A percentile compares a stretch with the other conserved stretches of the same genome.
Conservation (phyloP, 2,888 invertebrate species). For the Carabus problematicus region DNA sequence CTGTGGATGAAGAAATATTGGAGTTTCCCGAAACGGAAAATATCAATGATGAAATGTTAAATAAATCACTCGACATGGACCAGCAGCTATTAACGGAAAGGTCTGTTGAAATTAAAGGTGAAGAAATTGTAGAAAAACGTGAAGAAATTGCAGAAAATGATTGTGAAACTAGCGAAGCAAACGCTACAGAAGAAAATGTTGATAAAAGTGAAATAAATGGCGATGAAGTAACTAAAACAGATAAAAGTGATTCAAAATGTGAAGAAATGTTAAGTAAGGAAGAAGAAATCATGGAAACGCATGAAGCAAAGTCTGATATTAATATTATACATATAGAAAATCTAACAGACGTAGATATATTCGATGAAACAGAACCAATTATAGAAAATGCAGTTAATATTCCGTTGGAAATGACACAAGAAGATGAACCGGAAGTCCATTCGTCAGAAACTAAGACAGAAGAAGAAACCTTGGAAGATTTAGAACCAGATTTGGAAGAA, state of each 20-base stretch:
- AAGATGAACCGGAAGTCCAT: background rate
- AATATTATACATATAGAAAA: slow-evolving; percentile 3
- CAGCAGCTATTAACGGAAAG: no score
- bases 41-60: background rate
- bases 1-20: background rate
- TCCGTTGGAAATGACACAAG: background rate
- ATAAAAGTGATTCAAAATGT: background rate
- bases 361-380: slow-evolving; percentile 13
- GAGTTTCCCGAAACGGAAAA: background rate
- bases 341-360: background rate
- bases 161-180: slow-evolving; percentile 4
- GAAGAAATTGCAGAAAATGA: background rate
- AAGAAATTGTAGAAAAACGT: no score
- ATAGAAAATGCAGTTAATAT: slow-evolving; percentile 1
- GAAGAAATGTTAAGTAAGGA: no score
- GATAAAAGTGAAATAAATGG: slow-evolving; percentile 27
- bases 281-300: no score
- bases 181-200: slow-evolving; percentile 17
- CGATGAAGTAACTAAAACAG: background rate
- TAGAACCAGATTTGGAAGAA: background rate
- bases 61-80: background rate
- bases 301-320: slow-evolving; percentile 29
- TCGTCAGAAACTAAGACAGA: background rate
- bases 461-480: background rate
- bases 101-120: no score